Conservation (phyloP, 1,140 invertebrate genomes). For the Mercenaria mercenaria region DNA sequence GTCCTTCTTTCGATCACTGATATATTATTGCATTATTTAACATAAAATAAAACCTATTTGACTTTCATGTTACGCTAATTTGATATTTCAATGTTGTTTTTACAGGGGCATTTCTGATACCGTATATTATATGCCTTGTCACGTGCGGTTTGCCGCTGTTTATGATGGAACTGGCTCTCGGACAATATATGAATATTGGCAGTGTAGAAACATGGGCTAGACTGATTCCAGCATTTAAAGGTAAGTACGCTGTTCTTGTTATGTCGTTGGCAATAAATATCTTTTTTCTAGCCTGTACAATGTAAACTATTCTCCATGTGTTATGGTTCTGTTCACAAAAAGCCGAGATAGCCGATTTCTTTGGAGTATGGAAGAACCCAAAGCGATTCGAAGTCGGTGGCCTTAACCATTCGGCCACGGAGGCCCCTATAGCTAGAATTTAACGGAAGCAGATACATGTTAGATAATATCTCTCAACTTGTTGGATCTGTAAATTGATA, state of each 20-base stretch:
- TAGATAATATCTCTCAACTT: too few species aligned
- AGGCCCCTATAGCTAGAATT: too few species aligned
- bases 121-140: constrained; percentile 88
- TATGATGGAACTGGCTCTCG: constrained; percentile 91
- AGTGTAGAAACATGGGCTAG: constrained; percentile 91
- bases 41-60: too few species aligned
- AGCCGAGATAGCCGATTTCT: background rate
- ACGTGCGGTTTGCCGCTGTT: constrained; percentile 90
- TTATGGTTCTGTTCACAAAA: background rate
- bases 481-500: too few species aligned
- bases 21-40: too few species aligned
- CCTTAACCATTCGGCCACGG: too few species aligned
- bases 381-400: too few species aligned
- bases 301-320: background rate
- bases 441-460: too few species aligned
- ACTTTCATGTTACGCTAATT: too few species aligned
- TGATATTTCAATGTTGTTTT: too few species aligned
- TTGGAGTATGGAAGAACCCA: background rate
- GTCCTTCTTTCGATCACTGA: too few species aligned
- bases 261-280: background rate
- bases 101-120: constrained; percentile 91
- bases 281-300: background rate
- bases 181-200: constrained; percentile 91
- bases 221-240: constrained; percentile 17
- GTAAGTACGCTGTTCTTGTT: too few species aligned